These are phyloP conservation scores for Poecilia wingei DNA, from an alignment of 2,797 vertebrate species.

Conservation along the genomic window DNA sequence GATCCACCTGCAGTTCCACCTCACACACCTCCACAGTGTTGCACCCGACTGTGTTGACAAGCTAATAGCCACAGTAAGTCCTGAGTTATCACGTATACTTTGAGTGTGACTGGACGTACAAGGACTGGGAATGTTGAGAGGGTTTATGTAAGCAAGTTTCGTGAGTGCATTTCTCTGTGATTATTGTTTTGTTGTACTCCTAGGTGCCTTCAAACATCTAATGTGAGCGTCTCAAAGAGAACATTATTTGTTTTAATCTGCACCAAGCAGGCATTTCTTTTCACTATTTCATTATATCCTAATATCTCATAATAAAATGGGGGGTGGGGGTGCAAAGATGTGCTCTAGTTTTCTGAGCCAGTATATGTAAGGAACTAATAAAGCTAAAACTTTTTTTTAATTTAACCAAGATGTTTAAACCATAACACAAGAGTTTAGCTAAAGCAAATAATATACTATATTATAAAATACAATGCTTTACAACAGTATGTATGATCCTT, in stretches of 20 bases:
- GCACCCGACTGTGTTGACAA: slow-evolving; percentile 98
- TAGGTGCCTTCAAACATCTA: not conserved
- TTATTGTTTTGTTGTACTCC: not conserved
- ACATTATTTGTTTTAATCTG: not conserved
- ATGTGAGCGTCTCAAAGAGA: not conserved
- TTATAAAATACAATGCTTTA: not conserved
- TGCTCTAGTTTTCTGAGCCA: not conserved
- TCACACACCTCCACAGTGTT: slow-evolving; percentile 99
- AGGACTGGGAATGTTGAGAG: not conserved
- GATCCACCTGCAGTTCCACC: slow-evolving; percentile 98
- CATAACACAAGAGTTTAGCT: not conserved
- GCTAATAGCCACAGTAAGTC: slow-evolving; percentile 94
- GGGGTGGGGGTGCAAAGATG: not conserved
- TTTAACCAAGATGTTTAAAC: not conserved
- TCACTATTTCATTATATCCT: not conserved
- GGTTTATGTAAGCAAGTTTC: not conserved
- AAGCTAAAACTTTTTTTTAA: not conserved
- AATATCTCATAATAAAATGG: not conserved
- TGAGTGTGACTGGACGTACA: slow-evolving; percentile 4
- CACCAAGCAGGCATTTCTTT: not conserved
- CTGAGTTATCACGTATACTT: slow-evolving; percentile 6
- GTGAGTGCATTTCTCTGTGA: not conserved
- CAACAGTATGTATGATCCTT: not conserved
- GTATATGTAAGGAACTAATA: not conserved
- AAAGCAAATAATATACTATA: not conserved